phyloP scores from a whole-genome alignment of 2,113 vertebrate species.

The Donacobius atricapilla region DNA sequence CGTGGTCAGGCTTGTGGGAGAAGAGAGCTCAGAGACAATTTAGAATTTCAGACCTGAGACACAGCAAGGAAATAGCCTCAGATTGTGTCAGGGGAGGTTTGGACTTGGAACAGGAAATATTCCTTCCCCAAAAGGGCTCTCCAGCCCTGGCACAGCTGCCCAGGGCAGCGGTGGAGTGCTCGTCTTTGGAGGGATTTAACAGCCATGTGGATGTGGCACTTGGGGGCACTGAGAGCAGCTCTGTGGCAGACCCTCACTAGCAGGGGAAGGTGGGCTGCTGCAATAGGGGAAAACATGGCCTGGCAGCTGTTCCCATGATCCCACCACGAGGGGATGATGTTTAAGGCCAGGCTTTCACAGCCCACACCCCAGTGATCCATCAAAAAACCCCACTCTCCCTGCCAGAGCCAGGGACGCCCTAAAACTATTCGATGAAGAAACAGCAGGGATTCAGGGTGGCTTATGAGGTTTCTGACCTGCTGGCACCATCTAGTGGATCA shows the following conservation, averaged over 20 bases:
- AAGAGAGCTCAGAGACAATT: not conserved
- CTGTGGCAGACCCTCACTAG: not conserved
- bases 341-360: not conserved
- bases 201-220: not conserved
- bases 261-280: not conserved
- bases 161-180: not conserved
- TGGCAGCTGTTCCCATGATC: not conserved
- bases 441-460: not conserved
- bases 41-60: not conserved
- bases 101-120: not conserved
- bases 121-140: not conserved
- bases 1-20: not conserved
- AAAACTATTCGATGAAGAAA: not conserved
- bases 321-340: not conserved
- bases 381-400: not conserved
- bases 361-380: not conserved
- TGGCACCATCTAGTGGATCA: slow-evolving; percentile 46
- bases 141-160: not conserved
- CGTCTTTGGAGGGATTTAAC: not conserved
- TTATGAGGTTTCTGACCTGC: not conserved
- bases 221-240: not conserved
- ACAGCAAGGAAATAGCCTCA: not conserved
- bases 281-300: rapidly evolving
- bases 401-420: not conserved
- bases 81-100: not conserved